Base-by-base conservation (phyloP, 2,113 vertebrate genomes). In the Macquaria ambigua region DNA sequence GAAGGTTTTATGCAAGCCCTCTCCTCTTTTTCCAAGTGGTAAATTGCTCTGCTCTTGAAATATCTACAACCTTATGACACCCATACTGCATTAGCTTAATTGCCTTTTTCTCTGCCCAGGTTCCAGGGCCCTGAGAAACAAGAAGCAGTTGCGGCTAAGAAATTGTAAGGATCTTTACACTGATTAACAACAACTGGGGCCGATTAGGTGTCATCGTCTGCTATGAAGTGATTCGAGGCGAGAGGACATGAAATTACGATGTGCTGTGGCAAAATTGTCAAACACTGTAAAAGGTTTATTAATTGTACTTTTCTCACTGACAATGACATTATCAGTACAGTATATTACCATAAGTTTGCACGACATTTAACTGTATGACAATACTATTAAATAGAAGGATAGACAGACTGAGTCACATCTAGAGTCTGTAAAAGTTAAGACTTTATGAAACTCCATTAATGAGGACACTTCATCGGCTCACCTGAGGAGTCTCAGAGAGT, bases 1-100 rank as follows among this genome's bases (percentile, higher is more conserved):
- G 95, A 96, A 97, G 96, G 95, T 96, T 97, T 98, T 97, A 97
- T 97, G 97, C 96, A 97, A 97, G 96, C 95, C 92, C 94, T 96
- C 96, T 95, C 96, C 95, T 96, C 94, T 90, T 95, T 97, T 96
- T 95, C 96, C 95, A 97, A 97, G 97, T 93, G 90, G 96, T 97
- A 97, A 98, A 98, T 98, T 98, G 97, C 96, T 96, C 96, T 90
- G 94, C 96, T 97, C 97, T 97, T 98, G 97, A 98, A 98, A 98
- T 97, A 98, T 97, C 97, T 97, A 95, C 97, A 97, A 98, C 97
- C 97, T 98, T 97, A 94, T 97, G 96, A 97, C 97, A 97, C 96
- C 93, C 92, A 95, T 93, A 75, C 95, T 97, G 95, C 97, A 98
- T 98, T 98, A 98, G 96, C 97, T 97, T 98, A 98, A 98, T 98